A percentile compares a stretch with the other conserved stretches of the same genome.
These are phyloP conservation scores for Tiaroga cobitis DNA, from an alignment of 2,797 vertebrate species.

Conservation along the genomic window DNA sequence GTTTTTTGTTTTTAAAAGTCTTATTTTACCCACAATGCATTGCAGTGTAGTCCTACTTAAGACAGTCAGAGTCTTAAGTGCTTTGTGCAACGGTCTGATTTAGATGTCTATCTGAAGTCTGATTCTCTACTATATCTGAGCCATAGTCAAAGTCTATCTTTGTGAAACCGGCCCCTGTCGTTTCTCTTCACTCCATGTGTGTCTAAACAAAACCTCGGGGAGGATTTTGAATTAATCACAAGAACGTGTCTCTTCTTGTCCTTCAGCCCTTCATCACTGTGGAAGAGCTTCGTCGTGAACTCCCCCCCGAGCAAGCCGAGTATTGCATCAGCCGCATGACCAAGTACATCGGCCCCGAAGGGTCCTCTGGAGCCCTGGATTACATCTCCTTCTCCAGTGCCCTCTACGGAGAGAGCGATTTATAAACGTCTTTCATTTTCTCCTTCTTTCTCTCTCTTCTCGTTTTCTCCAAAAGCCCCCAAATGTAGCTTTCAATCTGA, in stretches of 20 bases:
- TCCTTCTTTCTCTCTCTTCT: background rate
- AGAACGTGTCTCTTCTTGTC: background rate
- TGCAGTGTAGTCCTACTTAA: no score
- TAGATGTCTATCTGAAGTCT: no score
- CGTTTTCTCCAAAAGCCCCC: background rate
- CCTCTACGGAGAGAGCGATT: conserved; percentile 91
- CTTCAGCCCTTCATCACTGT: conserved; percentile 85
- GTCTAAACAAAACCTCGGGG: background rate
- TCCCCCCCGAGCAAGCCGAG: conserved; percentile 88
- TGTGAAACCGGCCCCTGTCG: no score
- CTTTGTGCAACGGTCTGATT: no score
- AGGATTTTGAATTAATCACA: background rate
- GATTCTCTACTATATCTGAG: no score
- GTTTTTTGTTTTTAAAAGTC: no score
- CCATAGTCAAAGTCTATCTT: no score
- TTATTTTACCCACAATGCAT: no score
- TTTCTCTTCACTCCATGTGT: background rate
- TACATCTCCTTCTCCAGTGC: conserved; percentile 93
- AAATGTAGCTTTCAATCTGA: background rate
- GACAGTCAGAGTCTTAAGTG: no score
- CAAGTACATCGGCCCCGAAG: conserved; percentile 78
- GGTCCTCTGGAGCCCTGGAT: conserved; percentile 82
- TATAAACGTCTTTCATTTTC: conserved; percentile 72
- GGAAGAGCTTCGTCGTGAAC: conserved; percentile 87
- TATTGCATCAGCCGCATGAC: conserved; percentile 92